Percentiles rank a stretch among this genome's conserved stretches.
Conservation (phyloP, 2,797 vertebrate species). For the Emydoidea blandingii region DNA sequence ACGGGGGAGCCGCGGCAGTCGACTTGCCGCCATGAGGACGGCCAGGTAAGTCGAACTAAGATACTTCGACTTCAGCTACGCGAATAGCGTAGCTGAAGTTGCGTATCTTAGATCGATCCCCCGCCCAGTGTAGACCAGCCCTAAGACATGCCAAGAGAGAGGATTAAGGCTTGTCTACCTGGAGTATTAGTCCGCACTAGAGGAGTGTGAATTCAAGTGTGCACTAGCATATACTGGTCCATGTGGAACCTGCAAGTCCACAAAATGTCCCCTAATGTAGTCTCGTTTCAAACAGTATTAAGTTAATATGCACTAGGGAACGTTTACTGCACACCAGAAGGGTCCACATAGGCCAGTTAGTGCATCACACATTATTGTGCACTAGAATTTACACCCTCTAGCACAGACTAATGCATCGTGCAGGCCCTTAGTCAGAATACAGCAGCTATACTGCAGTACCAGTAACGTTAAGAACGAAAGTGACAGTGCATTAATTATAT, state of each 20-base stretch:
- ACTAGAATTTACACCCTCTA: neutral
- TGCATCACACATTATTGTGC: neutral
- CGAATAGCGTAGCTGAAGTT: too few species aligned
- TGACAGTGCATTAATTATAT: constrained; percentile 70
- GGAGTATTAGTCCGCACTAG: neutral
- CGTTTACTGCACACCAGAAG: neutral
- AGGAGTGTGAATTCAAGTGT: neutral
- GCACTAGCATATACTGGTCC: neutral
- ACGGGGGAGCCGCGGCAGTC: too few species aligned
- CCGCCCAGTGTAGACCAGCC: too few species aligned
- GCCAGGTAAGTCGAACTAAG: too few species aligned
- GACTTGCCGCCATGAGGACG: too few species aligned
- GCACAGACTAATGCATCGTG: neutral
- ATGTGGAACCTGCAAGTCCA: neutral
- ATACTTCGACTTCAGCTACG: too few species aligned
- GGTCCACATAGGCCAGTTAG: neutral
- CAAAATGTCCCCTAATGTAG: neutral
- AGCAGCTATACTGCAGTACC: constrained; percentile 55
- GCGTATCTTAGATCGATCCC: too few species aligned
- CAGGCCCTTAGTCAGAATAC: constrained; percentile 6
- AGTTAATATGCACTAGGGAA: neutral
- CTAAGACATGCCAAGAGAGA: constrained; percentile 26
- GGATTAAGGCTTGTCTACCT: neutral
- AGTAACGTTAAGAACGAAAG: constrained; percentile 68
- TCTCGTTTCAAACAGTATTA: neutral